Base-by-base conservation (phyloP, 2,888 invertebrate genomes). In the Coremacera marginata region DNA sequence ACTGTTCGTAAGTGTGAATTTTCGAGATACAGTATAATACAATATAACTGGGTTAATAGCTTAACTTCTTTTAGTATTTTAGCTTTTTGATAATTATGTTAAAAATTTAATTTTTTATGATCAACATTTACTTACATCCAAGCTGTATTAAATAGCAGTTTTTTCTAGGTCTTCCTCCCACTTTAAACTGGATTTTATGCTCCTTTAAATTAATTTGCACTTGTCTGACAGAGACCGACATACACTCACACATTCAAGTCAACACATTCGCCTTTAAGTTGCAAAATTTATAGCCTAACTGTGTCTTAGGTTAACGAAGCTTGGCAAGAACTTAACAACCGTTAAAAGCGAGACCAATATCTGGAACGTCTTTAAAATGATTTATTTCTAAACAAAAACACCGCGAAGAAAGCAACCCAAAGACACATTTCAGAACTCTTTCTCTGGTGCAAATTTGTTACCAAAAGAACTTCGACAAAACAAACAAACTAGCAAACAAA, bases 201-300 rank as follows among this genome's bases (percentile, higher is more conserved):
- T n/a, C n/a, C n/a, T n/a, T n/a, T n/a, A n/a, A n/a, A n/a, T n/a
- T n/a, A 5, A 60, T 72, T 72, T 62, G n/a, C 72, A 72, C 60
- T n/a, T 27, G 62, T 25, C 27, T 44, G 51, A 5, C 44, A 60
- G 51, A 57, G 51, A 57, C 19, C n/a, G n/a, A 37, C 34, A n/a
- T 44, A 63, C 16, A 25, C 68, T 22, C 68, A 27, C 27, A 55
- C 19, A 55, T 7, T 7, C n/a, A 22, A 55, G 27, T 57, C 31
- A 37, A 37, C 57, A 44, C 34, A 19, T 25, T n/a, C 37, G 60
- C 44, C 70, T 19, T 57, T 70, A 31, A 49, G 44, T 63, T 76
- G 52, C 34, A 49, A 75, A 70, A 70, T 77, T 77, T 77, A 73
- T 73, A 51, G 60, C 62, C 77, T 77, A 72, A 72, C 72, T 72